phyloP scores from a whole-genome alignment of 2,888 invertebrate genomes.

The Lagria hirta region DNA sequence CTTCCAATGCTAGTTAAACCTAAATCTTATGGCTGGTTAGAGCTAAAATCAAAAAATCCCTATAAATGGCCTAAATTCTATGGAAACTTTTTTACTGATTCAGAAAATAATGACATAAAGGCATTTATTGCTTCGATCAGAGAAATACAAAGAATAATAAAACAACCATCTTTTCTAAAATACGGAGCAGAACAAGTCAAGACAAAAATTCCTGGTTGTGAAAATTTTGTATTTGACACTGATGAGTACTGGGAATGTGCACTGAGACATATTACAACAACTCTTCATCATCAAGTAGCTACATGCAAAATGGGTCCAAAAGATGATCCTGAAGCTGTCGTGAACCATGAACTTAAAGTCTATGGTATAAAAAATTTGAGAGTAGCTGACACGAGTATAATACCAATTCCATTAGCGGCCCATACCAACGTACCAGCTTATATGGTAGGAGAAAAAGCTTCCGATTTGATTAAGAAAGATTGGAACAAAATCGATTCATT shows the following conservation, averaged over 20 bases:
- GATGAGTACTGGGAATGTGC: constrained; percentile 60
- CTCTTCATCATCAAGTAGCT: constrained; percentile 58
- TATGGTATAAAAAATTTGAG: constrained; percentile 57
- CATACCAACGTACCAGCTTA: constrained; percentile 58
- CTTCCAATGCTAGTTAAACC: constrained; percentile 62
- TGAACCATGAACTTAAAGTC: constrained; percentile 59
- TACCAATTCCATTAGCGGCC: constrained; percentile 58
- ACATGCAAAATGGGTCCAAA: constrained; percentile 61
- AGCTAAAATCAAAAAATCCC: constrained; percentile 71
- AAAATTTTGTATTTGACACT: constrained; percentile 47
- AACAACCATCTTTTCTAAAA: constrained; percentile 55
- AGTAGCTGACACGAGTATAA: constrained; percentile 60
- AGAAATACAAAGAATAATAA: constrained; percentile 56
- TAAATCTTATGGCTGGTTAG: constrained; percentile 67
- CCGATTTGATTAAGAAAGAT: constrained; percentile 56
- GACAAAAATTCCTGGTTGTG: constrained; percentile 58
- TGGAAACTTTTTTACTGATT: constrained; percentile 76
- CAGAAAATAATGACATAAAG: constrained; percentile 56
- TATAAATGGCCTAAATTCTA: constrained; percentile 71
- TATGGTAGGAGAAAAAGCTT: constrained; percentile 61
- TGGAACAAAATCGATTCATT: too few relatives aligned
- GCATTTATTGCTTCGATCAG: constrained; percentile 52
- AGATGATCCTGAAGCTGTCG: constrained; percentile 58
- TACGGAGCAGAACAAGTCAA: constrained; percentile 52
- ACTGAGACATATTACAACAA: constrained; percentile 53